Percentiles rank a stretch among this genome's conserved stretches.
Evolutionary conservation across 2,797 vertebrate genomes (phyloP).

Genomic region (Fistularia commersonii): DNA sequence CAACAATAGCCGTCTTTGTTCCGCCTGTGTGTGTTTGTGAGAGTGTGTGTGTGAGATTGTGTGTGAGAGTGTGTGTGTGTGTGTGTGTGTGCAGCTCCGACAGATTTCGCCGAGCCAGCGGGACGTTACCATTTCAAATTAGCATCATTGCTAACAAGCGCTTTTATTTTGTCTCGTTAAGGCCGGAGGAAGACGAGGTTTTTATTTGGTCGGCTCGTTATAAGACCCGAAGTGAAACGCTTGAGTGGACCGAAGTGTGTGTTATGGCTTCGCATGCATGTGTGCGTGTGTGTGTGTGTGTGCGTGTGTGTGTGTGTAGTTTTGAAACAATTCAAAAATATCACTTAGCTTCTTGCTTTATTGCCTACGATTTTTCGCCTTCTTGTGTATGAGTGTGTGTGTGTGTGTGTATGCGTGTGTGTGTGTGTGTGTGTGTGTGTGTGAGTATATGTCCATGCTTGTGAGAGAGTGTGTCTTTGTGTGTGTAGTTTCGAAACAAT

Average conservation of each 20-base stretch:
- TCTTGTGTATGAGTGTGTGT: constrained; percentile 18
- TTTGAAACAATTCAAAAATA: too few species aligned
- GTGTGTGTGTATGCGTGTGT: constrained; percentile 1
- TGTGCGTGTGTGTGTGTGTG: too few species aligned
- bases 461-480: neutral
- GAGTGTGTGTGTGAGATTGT: constrained; percentile 1
- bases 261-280: neutral
- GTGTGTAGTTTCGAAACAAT: neutral
- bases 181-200: constrained; percentile 1
- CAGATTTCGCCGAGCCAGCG: constrained; percentile 29
- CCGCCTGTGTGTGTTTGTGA: constrained; percentile 28
- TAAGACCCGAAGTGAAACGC: neutral
- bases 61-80: constrained; percentile 4
- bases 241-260: neutral
- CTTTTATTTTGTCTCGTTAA: constrained; percentile 44
- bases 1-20: constrained; percentile 61
- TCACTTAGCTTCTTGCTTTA: too few species aligned
- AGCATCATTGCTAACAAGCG: constrained; percentile 55
- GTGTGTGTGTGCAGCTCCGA: neutral
- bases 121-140: constrained; percentile 46
- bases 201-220: constrained; percentile 40
- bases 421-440: constrained; percentile 3
- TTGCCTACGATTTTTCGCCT: constrained; percentile 55
- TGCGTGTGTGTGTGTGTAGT: neutral
- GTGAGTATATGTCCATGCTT: too few species aligned